phyloP scores from a whole-genome alignment of 2,113 vertebrate genomes.

The Poeciliopsis turrubarensis region DNA sequence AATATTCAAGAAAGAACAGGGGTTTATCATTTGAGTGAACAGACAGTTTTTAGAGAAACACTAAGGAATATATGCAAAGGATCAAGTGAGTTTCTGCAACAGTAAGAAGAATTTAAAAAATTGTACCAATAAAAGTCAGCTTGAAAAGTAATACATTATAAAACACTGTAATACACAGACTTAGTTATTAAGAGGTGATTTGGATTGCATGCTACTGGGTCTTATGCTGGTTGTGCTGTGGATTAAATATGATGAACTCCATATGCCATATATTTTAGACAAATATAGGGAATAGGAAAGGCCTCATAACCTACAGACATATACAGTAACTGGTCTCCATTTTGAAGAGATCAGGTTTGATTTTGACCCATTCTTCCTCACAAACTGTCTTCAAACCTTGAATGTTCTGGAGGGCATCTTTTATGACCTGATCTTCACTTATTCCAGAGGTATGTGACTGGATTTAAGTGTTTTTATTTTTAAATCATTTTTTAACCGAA shows the following conservation, averaged over 20 bases:
- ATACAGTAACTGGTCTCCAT: not conserved
- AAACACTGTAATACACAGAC: not conserved
- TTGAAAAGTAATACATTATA: not conserved
- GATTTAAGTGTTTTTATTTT: not conserved
- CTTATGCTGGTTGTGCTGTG: not conserved
- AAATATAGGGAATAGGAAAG: not conserved
- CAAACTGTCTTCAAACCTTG: no score
- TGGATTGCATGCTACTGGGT: not conserved
- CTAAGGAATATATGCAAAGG: not conserved
- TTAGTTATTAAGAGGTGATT: no score
- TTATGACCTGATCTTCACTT: not conserved
- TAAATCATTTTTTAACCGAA: not conserved
- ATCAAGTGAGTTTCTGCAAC: not conserved
- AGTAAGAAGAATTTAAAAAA: not conserved
- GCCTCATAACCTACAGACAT: not conserved
- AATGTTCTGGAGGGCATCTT: no score
- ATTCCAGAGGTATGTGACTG: not conserved
- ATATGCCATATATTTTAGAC: no score
- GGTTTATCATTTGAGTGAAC: not conserved
- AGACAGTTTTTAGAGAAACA: not conserved
- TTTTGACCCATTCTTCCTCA: not conserved
- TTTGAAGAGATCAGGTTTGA: not conserved
- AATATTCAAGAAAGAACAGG: not conserved
- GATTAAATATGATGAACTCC: not conserved
- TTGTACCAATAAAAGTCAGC: not conserved